Percentiles rank a stretch among this genome's conserved stretches.
Evolutionary conservation across 2,797 vertebrate species (phyloP).

Genomic region (Myotis findleyi): DNA sequence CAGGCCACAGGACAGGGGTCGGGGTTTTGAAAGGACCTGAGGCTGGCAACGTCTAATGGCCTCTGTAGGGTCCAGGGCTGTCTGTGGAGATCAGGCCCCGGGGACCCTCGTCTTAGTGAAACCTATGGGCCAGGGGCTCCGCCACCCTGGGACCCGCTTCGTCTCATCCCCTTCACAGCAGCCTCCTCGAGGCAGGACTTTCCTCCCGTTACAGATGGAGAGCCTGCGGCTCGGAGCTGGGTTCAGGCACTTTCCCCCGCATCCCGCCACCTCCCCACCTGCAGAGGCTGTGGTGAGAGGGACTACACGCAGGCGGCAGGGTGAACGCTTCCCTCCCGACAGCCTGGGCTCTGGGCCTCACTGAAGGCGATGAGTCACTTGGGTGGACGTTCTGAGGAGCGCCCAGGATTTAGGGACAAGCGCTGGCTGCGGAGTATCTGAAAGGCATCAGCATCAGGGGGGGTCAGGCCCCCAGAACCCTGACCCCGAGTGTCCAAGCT

Average conservation of each 20-base stretch:
- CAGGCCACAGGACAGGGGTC: accelerated
- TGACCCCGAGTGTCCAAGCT: neutral
- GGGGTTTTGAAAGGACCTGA: neutral
- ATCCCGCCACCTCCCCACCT: neutral
- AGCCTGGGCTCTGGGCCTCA: neutral
- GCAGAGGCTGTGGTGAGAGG: neutral
- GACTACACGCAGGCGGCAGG: neutral
- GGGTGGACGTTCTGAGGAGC: neutral
- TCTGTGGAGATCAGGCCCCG: neutral
- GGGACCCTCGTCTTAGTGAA: neutral
- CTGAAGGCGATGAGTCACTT: neutral
- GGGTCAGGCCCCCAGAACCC: neutral
- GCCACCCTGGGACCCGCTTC: accelerated
- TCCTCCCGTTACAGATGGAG: neutral
- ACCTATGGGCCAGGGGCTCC: accelerated
- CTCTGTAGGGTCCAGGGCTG: neutral
- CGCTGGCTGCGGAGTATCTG: neutral
- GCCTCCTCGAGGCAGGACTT: accelerated
- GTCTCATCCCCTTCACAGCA: neutral
- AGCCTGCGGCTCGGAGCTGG: neutral
- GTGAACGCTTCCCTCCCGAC: neutral
- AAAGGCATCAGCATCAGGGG: neutral
- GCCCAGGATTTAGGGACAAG: neutral
- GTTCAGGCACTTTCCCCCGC: neutral
- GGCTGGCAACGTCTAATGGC: neutral